Evolutionary conservation across 2,113 vertebrate species (phyloP).

Genomic region (Mystacornis crossleyi): DNA sequence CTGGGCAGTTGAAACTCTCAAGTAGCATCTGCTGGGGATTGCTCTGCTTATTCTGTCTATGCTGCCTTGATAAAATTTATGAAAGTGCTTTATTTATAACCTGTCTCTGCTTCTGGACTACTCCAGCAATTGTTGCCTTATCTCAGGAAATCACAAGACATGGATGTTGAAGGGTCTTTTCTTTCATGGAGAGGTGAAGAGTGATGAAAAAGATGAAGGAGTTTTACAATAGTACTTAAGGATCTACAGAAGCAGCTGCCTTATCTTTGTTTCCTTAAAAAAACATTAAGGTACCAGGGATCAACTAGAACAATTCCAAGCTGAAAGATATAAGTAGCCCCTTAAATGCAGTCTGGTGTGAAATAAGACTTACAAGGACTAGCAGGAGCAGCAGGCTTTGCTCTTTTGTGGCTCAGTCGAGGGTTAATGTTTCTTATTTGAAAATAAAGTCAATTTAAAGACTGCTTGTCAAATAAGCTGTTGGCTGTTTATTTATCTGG

Average conservation of each 20-base stretch:
- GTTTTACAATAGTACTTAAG: neutral
- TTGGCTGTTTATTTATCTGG: conserved; percentile 5
- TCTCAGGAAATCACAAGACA: neutral
- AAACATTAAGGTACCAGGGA: neutral
- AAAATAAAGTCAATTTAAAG: neutral
- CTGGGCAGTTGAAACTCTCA: neutral
- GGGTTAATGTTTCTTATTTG: neutral
- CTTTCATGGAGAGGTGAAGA: neutral
- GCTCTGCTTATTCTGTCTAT: neutral
- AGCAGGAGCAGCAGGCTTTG: neutral
- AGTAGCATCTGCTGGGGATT: neutral
- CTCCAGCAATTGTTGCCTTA: neutral
- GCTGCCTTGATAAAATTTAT: neutral
- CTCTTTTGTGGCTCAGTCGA: neutral
- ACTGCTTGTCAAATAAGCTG: neutral
- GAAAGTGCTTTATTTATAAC: neutral
- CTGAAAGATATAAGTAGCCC: neutral
- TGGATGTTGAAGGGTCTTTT: neutral
- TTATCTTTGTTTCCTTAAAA: neutral
- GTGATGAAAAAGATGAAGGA: neutral
- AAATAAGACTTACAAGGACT: neutral
- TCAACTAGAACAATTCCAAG: neutral
- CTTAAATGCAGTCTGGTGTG: neutral
- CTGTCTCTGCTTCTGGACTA: neutral
- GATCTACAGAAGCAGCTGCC: neutral